Conservation (phyloP, 2,888 invertebrate species). For the Parasteatoda lunata region DNA sequence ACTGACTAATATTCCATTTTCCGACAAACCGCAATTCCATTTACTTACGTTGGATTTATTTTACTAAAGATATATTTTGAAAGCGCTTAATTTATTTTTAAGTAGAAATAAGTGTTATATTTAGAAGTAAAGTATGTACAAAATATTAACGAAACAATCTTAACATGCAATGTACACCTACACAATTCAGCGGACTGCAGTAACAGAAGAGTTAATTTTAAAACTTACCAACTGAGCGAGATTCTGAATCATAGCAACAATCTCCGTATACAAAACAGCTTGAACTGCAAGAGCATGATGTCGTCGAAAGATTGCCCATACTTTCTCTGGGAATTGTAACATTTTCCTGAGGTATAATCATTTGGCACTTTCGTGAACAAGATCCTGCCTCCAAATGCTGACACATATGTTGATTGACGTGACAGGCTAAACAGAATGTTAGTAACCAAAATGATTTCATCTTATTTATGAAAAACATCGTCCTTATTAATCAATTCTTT, state of each 20-base stretch:
- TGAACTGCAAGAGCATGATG: conserved; percentile 27
- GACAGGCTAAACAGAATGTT: not conserved
- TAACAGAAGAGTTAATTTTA: not conserved
- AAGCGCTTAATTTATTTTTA: too few relatives aligned
- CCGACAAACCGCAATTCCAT: too few relatives aligned
- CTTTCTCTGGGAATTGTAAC: not conserved
- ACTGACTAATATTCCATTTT: too few relatives aligned
- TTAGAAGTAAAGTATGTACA: not conserved
- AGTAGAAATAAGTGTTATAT: too few relatives aligned
- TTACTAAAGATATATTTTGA: too few relatives aligned
- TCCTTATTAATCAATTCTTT: too few relatives aligned
- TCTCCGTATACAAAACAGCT: conserved; percentile 34
- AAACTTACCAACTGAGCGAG: conserved; percentile 7
- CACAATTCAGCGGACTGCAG: not conserved
- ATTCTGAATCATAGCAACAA: conserved; percentile 48
- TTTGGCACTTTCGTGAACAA: conserved; percentile 15
- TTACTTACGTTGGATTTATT: too few relatives aligned
- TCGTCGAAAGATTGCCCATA: not conserved
- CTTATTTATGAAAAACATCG: not conserved
- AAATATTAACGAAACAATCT: not conserved
- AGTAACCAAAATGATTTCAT: not conserved
- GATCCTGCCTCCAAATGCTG: not conserved
- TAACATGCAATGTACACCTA: not conserved
- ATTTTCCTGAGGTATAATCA: not conserved
- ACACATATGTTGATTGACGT: not conserved